Evolutionary conservation across 2,888 invertebrate genomes (phyloP), one percentile per base, ranked within the genome.

Genomic region (Leptinotarsa rubiginosa): DNA sequence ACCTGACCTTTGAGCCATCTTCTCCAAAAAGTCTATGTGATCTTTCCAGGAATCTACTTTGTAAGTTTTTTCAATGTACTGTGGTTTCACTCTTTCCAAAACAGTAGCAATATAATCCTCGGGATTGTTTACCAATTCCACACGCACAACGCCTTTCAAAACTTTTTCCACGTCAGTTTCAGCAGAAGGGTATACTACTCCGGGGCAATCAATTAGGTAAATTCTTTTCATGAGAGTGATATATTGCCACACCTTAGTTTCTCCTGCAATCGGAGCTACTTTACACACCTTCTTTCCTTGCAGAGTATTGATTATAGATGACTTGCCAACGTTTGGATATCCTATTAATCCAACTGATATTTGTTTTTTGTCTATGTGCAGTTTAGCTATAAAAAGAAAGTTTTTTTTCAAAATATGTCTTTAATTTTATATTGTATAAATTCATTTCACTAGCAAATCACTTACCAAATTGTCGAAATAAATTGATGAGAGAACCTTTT

Each of bases 291-390:
- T 98, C 85, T 98, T 98, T 13, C 96, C 94, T 72, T 97, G 91
- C 72, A 99, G 89, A 0, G 99, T 97, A 87, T 99, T 99, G 79
- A 99, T 99, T 7, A 99, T 93, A 1, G 99, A 99, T 77, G 98
- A 98, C 88, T 99, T 99, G 0, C 99, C 99, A 4, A 97, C 97
- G 89, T 99, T 99, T 2, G 99, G 99, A 87, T 99, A 99, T 0
- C 99, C 99, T 86, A 99, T 97, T 81, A 99, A 95, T 1, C 99
- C 99, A 67, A 99, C 97, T 86, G 97, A 98, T 75, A 99, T 99
- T 89, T 99, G 99, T 85, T 98, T 98, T 86, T 97, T 97, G 86
- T 99, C 99, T 75, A 94, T 90, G 85, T 99, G 99, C 16, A 99
- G 89, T 88, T 98, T 98, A 10, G 84, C 86, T 86, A 72, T 18